Base-by-base conservation (phyloP, 2,113 vertebrate genomes). In the Pantherophis guttatus region DNA sequence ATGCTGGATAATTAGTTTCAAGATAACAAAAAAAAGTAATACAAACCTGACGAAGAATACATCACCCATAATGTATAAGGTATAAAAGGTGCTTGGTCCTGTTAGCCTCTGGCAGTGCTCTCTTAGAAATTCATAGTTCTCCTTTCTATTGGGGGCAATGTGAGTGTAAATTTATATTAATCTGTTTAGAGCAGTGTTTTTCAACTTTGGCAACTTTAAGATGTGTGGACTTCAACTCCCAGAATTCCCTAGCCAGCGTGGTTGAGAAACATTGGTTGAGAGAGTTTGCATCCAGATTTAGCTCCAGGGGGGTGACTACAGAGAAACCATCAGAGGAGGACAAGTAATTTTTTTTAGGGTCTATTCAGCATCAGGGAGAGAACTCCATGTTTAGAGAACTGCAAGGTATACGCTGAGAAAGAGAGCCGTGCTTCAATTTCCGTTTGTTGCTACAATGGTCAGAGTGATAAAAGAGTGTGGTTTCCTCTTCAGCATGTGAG, bases 401-500 rank as follows among this genome's bases (percentile, higher is more conserved):
- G 2, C 19, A 44, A 89, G 85, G 0, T 0, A 4, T 59, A 17
- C 26, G 12, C 94, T 91, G 93, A 90, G 0, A 0, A 3, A 33
- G 91, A 94, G 93, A 90, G 53, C 89, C 0, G 54, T 0, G 90
- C 23, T 0, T 10, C 75, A 21, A 1, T 90, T 97, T 97, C 97
- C 97, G 96, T 58, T 91, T 0, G 88, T 59, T 94, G 58, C 21
- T 70, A 1, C 86, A 58, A 93, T 94, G 94, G 96, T 93, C 94
- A 5, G 3, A 93, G 91, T 0, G 97, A 97, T 97, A 97, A 95
- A 93, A 86, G 92, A 3, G 94, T 88, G 96, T 88, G 95, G 97
- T 96, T 98, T 98, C 98, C 97, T 97, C 55, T 1, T 94, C 12
- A 95, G 94, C 95, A 0, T 89, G 87, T 10, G 70, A 94, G 91